Percentiles rank a stretch among this genome's conserved stretches.
Conservation (phyloP, 2,797 vertebrate genomes). For the Argyrosomus regius region DNA sequence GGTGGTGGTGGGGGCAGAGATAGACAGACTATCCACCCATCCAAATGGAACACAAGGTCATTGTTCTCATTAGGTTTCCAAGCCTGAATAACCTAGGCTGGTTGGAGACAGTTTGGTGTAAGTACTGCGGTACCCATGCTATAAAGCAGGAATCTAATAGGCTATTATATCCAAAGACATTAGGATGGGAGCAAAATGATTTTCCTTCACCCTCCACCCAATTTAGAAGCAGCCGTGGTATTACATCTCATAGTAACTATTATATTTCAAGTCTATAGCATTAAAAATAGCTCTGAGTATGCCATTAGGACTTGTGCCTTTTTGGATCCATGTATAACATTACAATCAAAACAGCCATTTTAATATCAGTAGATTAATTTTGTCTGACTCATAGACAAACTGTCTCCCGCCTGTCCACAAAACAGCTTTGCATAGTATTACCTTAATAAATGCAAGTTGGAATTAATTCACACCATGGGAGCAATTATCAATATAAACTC, state of each 20-base stretch:
- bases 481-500: constrained; percentile 51
- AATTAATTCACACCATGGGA: constrained; percentile 53
- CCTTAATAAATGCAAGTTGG: constrained; percentile 48
- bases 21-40: constrained; percentile 52
- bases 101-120: constrained; percentile 69
- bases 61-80: constrained; percentile 72
- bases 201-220: constrained; percentile 64
- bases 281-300: constrained; percentile 45
- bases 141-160: constrained; percentile 75
- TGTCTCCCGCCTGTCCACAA: constrained; percentile 27
- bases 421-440: constrained; percentile 39
- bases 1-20: constrained; percentile 26
- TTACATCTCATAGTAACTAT: constrained; percentile 59
- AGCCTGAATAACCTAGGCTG: constrained; percentile 59
- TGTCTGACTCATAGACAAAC: neutral
- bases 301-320: constrained; percentile 47
- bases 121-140: constrained; percentile 54
- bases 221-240: constrained; percentile 57
- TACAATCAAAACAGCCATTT: constrained; percentile 44
- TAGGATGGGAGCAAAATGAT: constrained; percentile 63
- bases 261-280: constrained; percentile 56
- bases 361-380: constrained; percentile 29
- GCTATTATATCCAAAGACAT: constrained; percentile 75
- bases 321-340: constrained; percentile 21
- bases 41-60: constrained; percentile 76